A percentile compares a stretch with the other conserved stretches of the same genome.
Evolutionary conservation across 2,888 invertebrate species (phyloP).

Genomic region (Tuberolachnus salignus): DNA sequence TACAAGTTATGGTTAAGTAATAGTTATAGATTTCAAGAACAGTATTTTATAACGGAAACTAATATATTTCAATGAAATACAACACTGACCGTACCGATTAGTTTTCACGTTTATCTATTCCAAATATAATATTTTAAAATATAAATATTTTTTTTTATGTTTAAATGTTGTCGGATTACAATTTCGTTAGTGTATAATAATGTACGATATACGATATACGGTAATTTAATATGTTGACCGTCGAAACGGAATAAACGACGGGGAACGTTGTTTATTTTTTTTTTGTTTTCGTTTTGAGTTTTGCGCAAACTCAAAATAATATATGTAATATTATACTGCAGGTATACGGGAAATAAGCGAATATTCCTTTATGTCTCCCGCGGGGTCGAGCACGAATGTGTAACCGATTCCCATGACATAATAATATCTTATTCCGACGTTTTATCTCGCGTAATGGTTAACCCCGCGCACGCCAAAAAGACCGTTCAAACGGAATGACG

Average conservation of each 20-base stretch:
- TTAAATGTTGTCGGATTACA: no score
- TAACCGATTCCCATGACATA: slow-evolving; percentile 29
- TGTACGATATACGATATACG: no score
- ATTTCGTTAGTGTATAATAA: no score
- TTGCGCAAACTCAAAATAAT: background rate
- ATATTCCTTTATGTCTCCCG: background rate
- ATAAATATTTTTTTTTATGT: no score
- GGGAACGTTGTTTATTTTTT: no score
- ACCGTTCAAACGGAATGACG: background rate
- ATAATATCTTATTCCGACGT: background rate
- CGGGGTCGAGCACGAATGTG: slow-evolving; percentile 5
- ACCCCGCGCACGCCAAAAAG: background rate
- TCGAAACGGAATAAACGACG: background rate
- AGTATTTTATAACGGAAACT: no score
- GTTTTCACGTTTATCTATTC: no score
- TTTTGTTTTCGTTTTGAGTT: background rate
- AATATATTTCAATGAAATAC: no score
- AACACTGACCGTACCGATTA: no score
- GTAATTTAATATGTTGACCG: background rate
- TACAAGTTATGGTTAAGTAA: no score
- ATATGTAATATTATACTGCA: background rate
- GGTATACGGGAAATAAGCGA: slow-evolving; percentile 14
- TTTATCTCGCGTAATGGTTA: slow-evolving; percentile 16
- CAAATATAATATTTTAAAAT: no score
- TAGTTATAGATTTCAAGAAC: no score